Evolutionary conservation across 2,113 vertebrate genomes (phyloP), one percentile per base, ranked within the genome.

Genomic region (Procavia capensis): DNA sequence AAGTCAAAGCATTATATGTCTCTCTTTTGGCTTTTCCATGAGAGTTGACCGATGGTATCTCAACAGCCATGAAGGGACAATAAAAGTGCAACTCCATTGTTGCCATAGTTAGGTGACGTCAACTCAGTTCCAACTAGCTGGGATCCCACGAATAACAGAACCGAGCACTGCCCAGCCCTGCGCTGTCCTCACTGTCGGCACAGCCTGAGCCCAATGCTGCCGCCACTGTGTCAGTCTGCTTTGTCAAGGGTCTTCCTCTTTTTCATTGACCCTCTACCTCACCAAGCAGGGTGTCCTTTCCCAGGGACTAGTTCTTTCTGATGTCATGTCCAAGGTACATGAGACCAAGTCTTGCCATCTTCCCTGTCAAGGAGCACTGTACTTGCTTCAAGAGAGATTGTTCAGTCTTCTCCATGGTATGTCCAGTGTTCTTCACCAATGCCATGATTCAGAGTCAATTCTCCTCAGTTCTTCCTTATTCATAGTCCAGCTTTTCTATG

Each of bases 1-100:
- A 94, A 90, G 76, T 93, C 43, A 85, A 43, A 64, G 79, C 70
- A 79, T 80, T 29, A 31, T 50, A 95, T 31, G 57, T 54, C 57
- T 90, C 92, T 97, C 83, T 57, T 24, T 43, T 82, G 96, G 75
- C 17, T 85, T 80, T 86, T 90, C 64, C n/a, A 64, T 39, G 50
- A 84, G 88, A 74, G 54, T 9, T 68, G 64, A 91, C 79, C 41
- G 34, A 39, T 16, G 70, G 39, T 57, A 74, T 45, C 80, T 14
- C 27, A 34, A 9, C n/a, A 14, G 36, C 76, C 75, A n/a, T 59
- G 74, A 36, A 47, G 57, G 59, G 45, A 83, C 91, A 80, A 50
- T 31, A 47, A 74, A 14, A 43, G 19, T 43, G 50, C 9, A 22
- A 16, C 82, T 50, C 17, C 70, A 72, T 72, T 72, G 19, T 72